Base-by-base conservation (phyloP, 1,140 invertebrate species). In the Diorhabda carinulata region DNA sequence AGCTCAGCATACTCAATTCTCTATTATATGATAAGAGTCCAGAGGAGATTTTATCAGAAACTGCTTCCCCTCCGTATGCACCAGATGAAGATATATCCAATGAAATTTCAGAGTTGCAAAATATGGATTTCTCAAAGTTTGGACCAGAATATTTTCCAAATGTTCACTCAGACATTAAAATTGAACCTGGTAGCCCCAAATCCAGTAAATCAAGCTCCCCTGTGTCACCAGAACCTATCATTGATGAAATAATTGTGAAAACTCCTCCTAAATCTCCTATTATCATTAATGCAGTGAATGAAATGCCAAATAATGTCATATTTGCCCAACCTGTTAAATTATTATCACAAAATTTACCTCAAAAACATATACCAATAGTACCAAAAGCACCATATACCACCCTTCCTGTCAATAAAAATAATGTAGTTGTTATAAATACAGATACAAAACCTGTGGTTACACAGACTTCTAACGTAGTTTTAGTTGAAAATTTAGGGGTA, bases 11-110 rank as follows among this genome's bases (percentile, higher is more conserved):
- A 61, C 73, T 79, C 57, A 78, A 75, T 71, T 77, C 77, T 0
- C 73, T 74, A 64, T 74, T 74, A 62, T 70, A 78, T 56, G 78
- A 80, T 69, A 75, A 75, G 52, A 76, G 72, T 43, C 72, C 78
- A 3, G 75, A 79, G 40, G 77, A 78, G 69, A 78, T 80, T 57
- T 69, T 79, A 58, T 74, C 74, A 7, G 79, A 80, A 63, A 74
- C 78, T 57, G 69, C 69, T 8, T 72, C 71, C 3, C 70, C 71
- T n/a, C 63, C 65, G 5, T 60, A 62, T 42, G 45, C 43, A 7
- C 59, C 47, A 25, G 71, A 70, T 6, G 52, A 74, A 8, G 69
- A 73, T 58, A 44, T 75, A 43, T 66, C 58, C 3, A 66, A 74
- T 4, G 68, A 78, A 10, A 59, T 72, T 3, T 61, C 70, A 8